Evolutionary conservation across 2,888 invertebrate species (phyloP).

Genomic region (Caenorhabditis sp.): DNA sequence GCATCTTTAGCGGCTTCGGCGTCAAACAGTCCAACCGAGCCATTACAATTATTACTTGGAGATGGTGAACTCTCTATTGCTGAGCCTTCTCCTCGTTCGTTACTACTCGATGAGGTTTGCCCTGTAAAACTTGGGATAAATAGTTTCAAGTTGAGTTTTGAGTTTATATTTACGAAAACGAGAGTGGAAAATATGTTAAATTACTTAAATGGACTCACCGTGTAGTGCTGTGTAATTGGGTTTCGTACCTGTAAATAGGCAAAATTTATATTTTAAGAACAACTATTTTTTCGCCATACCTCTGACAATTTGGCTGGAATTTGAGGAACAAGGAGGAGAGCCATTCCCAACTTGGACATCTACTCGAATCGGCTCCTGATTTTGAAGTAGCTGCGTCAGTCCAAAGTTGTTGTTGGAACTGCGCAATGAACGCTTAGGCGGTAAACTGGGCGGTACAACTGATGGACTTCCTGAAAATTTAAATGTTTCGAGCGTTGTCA

Average conservation of each 20-base stretch:
- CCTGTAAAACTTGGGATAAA: too few species aligned
- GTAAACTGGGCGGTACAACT: too few species aligned
- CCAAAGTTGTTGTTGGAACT: neutral
- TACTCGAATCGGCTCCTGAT: neutral
- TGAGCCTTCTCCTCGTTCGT: neutral
- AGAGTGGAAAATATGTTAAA: slow-evolving; percentile 1
- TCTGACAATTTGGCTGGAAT: neutral
- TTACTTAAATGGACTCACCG: neutral
- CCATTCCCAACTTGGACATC: slow-evolving; percentile 3
- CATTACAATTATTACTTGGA: neutral
- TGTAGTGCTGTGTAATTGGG: too few species aligned
- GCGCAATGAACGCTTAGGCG: neutral
- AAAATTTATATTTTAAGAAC: too few species aligned
- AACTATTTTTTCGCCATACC: too few species aligned
- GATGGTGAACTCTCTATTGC: neutral
- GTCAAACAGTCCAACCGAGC: neutral
- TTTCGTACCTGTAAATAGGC: too few species aligned
- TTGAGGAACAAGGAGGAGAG: neutral
- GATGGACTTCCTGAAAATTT: neutral
- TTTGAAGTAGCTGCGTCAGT: neutral
- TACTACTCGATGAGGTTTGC: too few species aligned
- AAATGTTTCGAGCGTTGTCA: too few species aligned
- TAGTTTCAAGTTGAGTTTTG: too few species aligned
- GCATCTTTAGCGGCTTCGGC: neutral
- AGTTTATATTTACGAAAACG: too few species aligned